phyloP scores from a whole-genome alignment of 92 coral and sea anemone genomes.

The Actinostola sp. region DNA sequence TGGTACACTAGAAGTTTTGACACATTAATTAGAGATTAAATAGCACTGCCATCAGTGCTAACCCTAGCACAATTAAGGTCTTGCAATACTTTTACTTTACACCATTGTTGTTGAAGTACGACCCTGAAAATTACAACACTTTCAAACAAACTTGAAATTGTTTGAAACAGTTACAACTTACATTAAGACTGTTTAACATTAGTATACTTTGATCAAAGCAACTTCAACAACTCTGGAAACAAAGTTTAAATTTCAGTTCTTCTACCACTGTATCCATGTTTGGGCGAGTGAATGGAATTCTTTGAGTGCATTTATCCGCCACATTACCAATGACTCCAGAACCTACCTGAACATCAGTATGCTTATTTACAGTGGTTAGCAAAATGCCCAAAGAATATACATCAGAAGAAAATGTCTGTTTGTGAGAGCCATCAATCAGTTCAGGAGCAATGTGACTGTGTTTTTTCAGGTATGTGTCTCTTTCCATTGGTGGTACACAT shows the following conservation, averaged over 20 bases:
- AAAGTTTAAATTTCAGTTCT: conserved; percentile 6
- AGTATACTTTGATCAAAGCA: background rate
- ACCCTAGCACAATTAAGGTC: too few relatives aligned
- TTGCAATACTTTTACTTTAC: too few relatives aligned
- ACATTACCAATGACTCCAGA: conserved; percentile 3
- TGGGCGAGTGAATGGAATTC: conserved; percentile 7
- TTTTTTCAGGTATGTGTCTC: background rate
- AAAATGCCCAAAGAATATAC: conserved; percentile 12
- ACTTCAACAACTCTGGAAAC: too few relatives aligned
- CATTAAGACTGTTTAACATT: too few relatives aligned
- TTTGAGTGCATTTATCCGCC: conserved; percentile 17
- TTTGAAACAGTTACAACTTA: too few relatives aligned
- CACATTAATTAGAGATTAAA: too few relatives aligned
- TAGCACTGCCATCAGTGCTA: too few relatives aligned
- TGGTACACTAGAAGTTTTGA: too few relatives aligned
- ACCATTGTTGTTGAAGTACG: too few relatives aligned
- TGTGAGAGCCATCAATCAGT: conserved; percentile 15
- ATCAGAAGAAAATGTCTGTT: conserved; percentile 20
- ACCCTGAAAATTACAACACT: too few relatives aligned
- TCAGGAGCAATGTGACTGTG: conserved; percentile 39
- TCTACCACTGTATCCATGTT: conserved; percentile 11
- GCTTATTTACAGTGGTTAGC: background rate
- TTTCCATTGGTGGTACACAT: background rate
- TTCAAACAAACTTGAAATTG: too few relatives aligned
- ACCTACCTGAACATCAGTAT: background rate